Conservation (phyloP, 1,140 invertebrate genomes). For the Ephestia elutella region DNA sequence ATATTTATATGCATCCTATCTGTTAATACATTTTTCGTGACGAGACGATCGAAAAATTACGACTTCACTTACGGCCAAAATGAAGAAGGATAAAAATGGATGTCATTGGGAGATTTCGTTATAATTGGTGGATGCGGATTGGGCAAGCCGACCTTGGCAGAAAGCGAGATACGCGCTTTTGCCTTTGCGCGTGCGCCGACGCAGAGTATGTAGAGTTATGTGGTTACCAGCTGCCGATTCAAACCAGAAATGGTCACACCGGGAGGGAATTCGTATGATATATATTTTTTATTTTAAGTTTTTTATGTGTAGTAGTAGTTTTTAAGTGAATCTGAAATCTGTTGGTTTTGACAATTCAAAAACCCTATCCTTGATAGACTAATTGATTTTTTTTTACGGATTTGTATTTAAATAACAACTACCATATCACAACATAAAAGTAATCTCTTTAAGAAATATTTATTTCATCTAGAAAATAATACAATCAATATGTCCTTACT, state of each 20-base stretch:
- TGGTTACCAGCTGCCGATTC: slow-evolving; percentile 9
- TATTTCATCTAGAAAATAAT: no score
- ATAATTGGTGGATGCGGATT: slow-evolving; percentile 7
- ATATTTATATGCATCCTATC: slow-evolving; percentile 2
- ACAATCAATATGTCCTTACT: no score
- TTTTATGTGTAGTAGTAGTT: no score
- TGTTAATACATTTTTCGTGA: slow-evolving; percentile 1
- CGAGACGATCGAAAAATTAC: slow-evolving; percentile 11
- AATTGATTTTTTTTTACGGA: no score
- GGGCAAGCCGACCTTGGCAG: slow-evolving; percentile 39
- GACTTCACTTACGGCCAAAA: slow-evolving; percentile 7
- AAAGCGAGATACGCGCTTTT: slow-evolving; percentile 27
- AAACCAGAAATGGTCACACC: neutral
- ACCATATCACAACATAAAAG: no score
- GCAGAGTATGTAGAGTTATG: slow-evolving; percentile 27
- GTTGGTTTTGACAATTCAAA: no score
- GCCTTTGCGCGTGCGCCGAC: slow-evolving; percentile 23
- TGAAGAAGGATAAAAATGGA: slow-evolving; percentile 8
- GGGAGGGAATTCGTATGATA: neutral
- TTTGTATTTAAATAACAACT: no score
- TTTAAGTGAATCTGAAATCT: no score
- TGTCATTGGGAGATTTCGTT: slow-evolving; percentile 9
- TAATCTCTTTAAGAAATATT: no score
- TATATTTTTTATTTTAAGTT: no score
- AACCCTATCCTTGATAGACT: no score